Evolutionary conservation across 2,888 invertebrate genomes (phyloP), one percentile per base, ranked within the genome.

Genomic region (Pachymerium ferrugineum): DNA sequence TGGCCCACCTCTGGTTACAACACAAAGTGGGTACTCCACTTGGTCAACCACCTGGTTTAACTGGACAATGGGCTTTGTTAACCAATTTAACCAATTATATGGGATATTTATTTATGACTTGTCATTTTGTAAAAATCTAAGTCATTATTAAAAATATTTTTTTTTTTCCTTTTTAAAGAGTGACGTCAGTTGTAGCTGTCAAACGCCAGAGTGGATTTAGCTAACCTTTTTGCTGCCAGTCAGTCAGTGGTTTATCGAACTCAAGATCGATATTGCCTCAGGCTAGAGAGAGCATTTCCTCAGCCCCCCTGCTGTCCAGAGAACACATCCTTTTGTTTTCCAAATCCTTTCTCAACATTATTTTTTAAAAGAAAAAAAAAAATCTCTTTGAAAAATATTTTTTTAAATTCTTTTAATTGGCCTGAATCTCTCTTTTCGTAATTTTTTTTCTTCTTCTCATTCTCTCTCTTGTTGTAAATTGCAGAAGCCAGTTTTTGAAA

Each of bases 181-280:
- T 42, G 42, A 42, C 42, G 42, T 42, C 42, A 42, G 10, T 54
- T 22, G 16, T 2, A 47, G 16, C 47, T 47, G 47, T 47, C 47
- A 47, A 47, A 47, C 1, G 8, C 4, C n/a, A 47, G 22, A 47
- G 47, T 22, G 47, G 47, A 54, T 2, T 38, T 38, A 10, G 38
- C 38, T 38, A 38, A 38, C 5, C 38, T 38, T 62, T 62, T 28
- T 25, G 62, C 62, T 62, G 62, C 25, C 62, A 62, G 28, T 62
- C 62, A 62, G 25, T 62, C 62, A 25, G 62, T 62, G 62, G 62
- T 62, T 62, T 62, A 62, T 62, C 62, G 25, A 62, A 62, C 62
- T 25, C 25, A 4, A 28, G 25, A 62, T 62, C 62, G 12, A 62
- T 25, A 5, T 22, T 54, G 54, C 25, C 25, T 22, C 25, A 14